phyloP scores from a whole-genome alignment of 2,797 vertebrate genomes.

The Danio aesculapii region DNA sequence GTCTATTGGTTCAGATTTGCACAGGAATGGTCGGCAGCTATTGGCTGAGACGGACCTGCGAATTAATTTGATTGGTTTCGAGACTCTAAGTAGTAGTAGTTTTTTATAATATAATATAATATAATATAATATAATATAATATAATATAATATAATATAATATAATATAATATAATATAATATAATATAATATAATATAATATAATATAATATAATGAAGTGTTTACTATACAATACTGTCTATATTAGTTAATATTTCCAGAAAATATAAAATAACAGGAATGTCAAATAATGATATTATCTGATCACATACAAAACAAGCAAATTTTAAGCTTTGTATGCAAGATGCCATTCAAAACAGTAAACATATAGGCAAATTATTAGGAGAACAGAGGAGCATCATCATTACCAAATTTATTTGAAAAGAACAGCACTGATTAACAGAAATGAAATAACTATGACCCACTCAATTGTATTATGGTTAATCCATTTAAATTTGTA shows the following conservation, averaged over 20 bases:
- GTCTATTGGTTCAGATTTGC: constrained; percentile 48
- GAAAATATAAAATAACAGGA: background rate
- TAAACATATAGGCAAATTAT: background rate
- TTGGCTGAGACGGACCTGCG: constrained; percentile 49
- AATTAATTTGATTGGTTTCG: constrained; percentile 46
- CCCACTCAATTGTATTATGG: too few relatives aligned
- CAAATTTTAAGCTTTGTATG: background rate
- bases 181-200: too few relatives aligned
- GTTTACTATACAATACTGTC: background rate
- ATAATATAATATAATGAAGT: too few relatives aligned
- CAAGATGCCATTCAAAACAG: background rate
- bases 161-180: too few relatives aligned
- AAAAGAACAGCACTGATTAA: background rate
- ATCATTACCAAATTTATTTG: background rate
- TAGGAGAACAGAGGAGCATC: background rate
- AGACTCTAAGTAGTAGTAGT: background rate
- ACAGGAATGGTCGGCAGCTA: constrained; percentile 26
- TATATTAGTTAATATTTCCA: background rate
- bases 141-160: too few relatives aligned
- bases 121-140: too few relatives aligned
- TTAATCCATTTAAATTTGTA: too few relatives aligned
- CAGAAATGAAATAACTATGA: background rate
- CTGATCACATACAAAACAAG: background rate
- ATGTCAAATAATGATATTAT: background rate
- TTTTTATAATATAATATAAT: background rate